Conservation (phyloP, 2,888 invertebrate species). For the Caenorhabditis sp. region DNA sequence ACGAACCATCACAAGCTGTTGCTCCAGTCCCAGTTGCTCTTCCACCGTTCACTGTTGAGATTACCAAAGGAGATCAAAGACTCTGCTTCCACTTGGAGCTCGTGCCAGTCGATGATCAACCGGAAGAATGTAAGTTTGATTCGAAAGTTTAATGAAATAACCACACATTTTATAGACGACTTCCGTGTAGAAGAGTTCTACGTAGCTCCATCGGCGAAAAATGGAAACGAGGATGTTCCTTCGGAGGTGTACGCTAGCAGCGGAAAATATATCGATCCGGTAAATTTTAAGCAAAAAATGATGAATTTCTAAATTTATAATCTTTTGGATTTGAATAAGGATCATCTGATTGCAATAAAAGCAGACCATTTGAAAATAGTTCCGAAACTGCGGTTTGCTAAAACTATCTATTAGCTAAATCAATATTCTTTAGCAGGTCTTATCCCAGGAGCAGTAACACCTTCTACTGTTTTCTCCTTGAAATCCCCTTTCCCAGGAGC, state of each 20-base stretch:
- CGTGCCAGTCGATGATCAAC: constrained; percentile 79
- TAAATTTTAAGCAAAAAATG: constrained; percentile 85
- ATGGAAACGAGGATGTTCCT: constrained; percentile 90
- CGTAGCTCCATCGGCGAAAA: constrained; percentile 85
- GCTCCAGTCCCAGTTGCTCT: constrained; percentile 86
- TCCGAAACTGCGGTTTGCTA: too few relatives aligned
- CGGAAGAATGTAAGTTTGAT: constrained; percentile 82
- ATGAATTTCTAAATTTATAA: too few relatives aligned
- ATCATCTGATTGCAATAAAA: too few relatives aligned
- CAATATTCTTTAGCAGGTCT: too few relatives aligned
- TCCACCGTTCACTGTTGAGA: constrained; percentile 93
- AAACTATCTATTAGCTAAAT: too few relatives aligned
- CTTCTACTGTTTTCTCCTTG: not conserved
- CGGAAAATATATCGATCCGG: constrained; percentile 96
- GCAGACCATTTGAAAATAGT: too few relatives aligned
- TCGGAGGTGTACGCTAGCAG: constrained; percentile 92
- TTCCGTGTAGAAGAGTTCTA: constrained; percentile 96
- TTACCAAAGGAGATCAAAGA: constrained; percentile 88
- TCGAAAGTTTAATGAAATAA: not conserved
- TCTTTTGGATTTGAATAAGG: too few relatives aligned
- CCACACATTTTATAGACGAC: constrained; percentile 87
- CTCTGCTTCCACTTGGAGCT: constrained; percentile 81
- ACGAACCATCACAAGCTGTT: constrained; percentile 65
- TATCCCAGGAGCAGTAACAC: too few relatives aligned
- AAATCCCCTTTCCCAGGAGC: too few relatives aligned